Evolutionary conservation across 1,140 invertebrate species (phyloP), one percentile per base, ranked within the genome.

Genomic region (Nebria ingens): DNA sequence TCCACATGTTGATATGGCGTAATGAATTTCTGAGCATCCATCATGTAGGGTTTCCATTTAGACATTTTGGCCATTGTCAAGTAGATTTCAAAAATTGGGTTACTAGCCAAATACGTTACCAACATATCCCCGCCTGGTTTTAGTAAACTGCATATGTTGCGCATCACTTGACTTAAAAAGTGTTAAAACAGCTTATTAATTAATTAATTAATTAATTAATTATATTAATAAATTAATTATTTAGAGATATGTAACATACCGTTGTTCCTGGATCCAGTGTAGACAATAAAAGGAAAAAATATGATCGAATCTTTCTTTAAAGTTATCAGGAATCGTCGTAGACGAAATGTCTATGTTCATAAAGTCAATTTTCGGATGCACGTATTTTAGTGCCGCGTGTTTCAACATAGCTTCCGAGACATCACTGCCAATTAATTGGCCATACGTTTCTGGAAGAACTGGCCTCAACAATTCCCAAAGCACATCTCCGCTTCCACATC

Each of bases 201-300:
- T 34, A 9, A n/a, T 34, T 9, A 34, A 34, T 34, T n/a, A 9
- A 9, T 34, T 6, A 34, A 34, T 34, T n/a, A 34, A 34, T n/a
- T 34, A 34, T 34, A 34, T n/a, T n/a, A n/a, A n/a, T n/a, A n/a
- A n/a, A n/a, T n/a, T n/a, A n/a, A 53, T 34, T 54, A 69, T 17
- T 64, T n/a, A n/a, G n/a, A n/a, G n/a, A n/a, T n/a, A n/a, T n/a
- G n/a, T n/a, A n/a, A n/a, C 77, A 73, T 76, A 88, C 79, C 76
- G 77, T 61, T 86, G 80, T 62, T 89, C 78, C 56, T 81, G 79
- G 22, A 89, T 81, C 88, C 88, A 92, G 61, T 91, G 88, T 0
- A 91, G 71, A 58, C 87, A 86, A 64, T 89, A 89, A 61, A 91
- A 89, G 0, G 88, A 91, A 51, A 88, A 81, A 1, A 81, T 78